Conservation (phyloP, 2,888 invertebrate species). For the Lypha dubia region DNA sequence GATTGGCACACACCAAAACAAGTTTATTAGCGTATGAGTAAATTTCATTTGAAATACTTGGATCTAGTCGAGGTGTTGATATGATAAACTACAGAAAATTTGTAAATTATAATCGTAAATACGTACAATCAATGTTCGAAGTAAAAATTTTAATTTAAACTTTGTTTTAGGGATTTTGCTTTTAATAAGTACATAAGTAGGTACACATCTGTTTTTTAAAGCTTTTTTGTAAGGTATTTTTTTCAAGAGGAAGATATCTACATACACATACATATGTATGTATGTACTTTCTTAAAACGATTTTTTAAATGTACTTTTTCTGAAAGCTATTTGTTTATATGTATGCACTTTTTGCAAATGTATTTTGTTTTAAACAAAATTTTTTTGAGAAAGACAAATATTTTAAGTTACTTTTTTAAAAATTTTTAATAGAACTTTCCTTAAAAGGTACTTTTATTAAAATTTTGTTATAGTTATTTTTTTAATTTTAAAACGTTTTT, state of each 20-base stretch:
- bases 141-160: no score
- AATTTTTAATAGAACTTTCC: neutral
- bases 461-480: no score
- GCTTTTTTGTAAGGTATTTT: neutral
- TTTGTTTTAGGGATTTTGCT: no score
- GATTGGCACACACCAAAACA: constrained; percentile 24
- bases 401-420: neutral
- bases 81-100: constrained; percentile 7
- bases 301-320: neutral
- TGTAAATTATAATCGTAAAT: neutral
- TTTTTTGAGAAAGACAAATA: no score
- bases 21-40: constrained; percentile 15
- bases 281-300: neutral
- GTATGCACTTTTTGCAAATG: neutral
- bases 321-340: neutral
- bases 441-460: constrained; percentile 9
- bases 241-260: neutral
- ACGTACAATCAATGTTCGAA: no score
- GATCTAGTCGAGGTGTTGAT: constrained; percentile 21
- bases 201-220: neutral
- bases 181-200: no score
- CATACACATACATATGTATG: neutral
- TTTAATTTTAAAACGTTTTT: no score
- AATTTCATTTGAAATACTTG: constrained; percentile 2
- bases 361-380: neutral